A percentile compares a stretch with the other conserved stretches of the same genome.
Evolutionary conservation across 1,140 invertebrate genomes (phyloP).

Genomic region (Orussus abietinus): DNA sequence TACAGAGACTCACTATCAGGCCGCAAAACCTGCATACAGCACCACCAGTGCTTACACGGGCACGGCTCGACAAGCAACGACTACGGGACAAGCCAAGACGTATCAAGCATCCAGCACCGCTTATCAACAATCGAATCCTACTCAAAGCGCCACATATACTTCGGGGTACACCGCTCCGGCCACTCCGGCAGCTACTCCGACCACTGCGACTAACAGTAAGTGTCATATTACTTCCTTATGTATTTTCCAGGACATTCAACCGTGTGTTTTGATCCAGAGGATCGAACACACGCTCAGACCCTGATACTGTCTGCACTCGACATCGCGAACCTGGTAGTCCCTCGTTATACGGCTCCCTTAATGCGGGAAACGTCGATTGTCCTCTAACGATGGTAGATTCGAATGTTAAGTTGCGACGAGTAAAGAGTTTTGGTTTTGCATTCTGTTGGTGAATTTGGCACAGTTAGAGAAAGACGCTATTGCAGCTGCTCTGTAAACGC

Average conservation of each 20-base stretch:
- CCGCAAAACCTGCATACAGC: slow-evolving; percentile 61
- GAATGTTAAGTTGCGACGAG: slow-evolving; percentile 14
- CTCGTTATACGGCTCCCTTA: too few species aligned
- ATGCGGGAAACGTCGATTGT: too few species aligned
- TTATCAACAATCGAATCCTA: slow-evolving; percentile 49
- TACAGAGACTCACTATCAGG: slow-evolving; percentile 64
- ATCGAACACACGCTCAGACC: too few species aligned
- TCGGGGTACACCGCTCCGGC: slow-evolving; percentile 55
- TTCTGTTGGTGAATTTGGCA: too few species aligned
- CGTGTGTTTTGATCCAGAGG: too few species aligned
- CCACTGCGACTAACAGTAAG: slow-evolving; percentile 51
- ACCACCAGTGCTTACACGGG: slow-evolving; percentile 63
- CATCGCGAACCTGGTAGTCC: too few species aligned
- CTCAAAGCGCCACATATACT: slow-evolving; percentile 48
- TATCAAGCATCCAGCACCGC: slow-evolving; percentile 50
- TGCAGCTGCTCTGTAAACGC: slow-evolving; percentile 14
- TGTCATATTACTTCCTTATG: too few species aligned
- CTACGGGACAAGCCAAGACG: slow-evolving; percentile 55
- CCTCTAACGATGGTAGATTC: too few species aligned
- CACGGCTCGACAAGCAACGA: slow-evolving; percentile 57
- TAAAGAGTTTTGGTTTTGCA: too few species aligned
- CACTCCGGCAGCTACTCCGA: slow-evolving; percentile 59
- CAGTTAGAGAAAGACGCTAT: too few species aligned
- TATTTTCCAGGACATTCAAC: too few species aligned
- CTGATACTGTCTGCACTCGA: too few species aligned